Base-by-base conservation (phyloP, 2,797 vertebrate species). In the Melanogrammus aeglefinus region DNA sequence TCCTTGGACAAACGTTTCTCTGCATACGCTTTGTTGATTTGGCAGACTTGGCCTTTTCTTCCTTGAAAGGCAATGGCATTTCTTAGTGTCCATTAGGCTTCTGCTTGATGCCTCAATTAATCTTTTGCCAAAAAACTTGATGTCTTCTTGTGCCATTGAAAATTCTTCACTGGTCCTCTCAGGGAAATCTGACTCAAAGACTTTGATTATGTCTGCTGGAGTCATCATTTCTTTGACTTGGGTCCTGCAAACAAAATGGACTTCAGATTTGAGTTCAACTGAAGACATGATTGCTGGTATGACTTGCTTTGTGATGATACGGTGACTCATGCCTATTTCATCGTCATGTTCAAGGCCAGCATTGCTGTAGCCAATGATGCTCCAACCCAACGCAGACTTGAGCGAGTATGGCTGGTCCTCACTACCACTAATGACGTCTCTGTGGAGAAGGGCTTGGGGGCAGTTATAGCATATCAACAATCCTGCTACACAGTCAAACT, bases 381-480 rank as follows among this genome's bases (percentile, higher is more conserved):
- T 76, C 75, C 78, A 80, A 31, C 70, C 75, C 5, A 76, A 41
- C 29, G 36, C 78, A 27, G 71, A 73, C 27, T 47, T 73, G 16
- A 41, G 76, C 8, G 41, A 71, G 36, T 73, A 77, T 4, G 71
- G 74, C n/a, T 78, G 33, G 36, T 78, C 74, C 18, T 75, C 77
- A 12, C 69, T 12, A 1, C 77, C 77, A 31, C 35, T 66, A 21
- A 78, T 33, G 27, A 74, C 57, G 66, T 78, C 72, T 78, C 73
- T 74, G 4, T 73, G 77, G 41, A 77, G 41, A 16, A 80, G 9
- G 7, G 74, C 80, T 71, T 84, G 76, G 2, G 76, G 70, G 63
- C 80, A 81, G 29, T 81, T 81, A 24, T 57, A 79, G 38, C 73
- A 75, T 2, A 81, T 70, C 14, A 78, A 63, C 7, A 78, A 33